Base-by-base conservation (phyloP, 2,888 invertebrate genomes). In the Polydrusus cervinus region DNA sequence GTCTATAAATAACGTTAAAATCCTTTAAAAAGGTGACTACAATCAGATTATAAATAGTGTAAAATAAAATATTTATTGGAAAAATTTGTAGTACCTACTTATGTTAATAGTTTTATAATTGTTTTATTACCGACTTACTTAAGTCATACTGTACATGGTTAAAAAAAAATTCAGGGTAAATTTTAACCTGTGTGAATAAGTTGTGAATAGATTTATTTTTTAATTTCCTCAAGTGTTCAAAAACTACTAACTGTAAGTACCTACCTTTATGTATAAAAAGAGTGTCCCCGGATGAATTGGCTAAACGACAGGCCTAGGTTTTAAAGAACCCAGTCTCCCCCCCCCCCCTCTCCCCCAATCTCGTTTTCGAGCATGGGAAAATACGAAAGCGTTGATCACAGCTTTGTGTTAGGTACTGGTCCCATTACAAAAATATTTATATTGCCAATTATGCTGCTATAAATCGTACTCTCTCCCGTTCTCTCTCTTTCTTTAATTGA, bases 1-100 rank as follows among this genome's bases (percentile, higher is more conserved):
- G 76, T 76, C 60, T 76, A 76, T 76, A 47, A 43, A 25, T 34
- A 51, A 51, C 61, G 75, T 75, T 75, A 62, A 66, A 64, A 57
- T 53, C 47, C 51, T 70, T 64, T 47, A 60, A 62, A 18, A n/a
- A 62, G 43, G 57, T 67, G 16, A 68, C 47, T 62, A 18, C 49
- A 64, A 49, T 64, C 64, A 64, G 47, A 49, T 25, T 60, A 60
- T 30, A 57, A 25, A 60, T 14, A 60, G n/a, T 34, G 38, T 60
- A 18, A 14, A 11, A 60, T 34, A 57, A 49, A 49, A n/a, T 47
- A 43, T 43, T 43, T 43, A 43, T 1, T 43, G 43, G n/a, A 43
- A n/a, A n/a, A 2, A 43, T 47, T 16, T 16, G 7, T 16, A 47
- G 47, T 47, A 47, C 13, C 13, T 3, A 43, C n/a, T 43, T 43